Evolutionary conservation across 2,888 invertebrate species (phyloP), one percentile per base, ranked within the genome.

Genomic region (Eremobia ochroleuca): DNA sequence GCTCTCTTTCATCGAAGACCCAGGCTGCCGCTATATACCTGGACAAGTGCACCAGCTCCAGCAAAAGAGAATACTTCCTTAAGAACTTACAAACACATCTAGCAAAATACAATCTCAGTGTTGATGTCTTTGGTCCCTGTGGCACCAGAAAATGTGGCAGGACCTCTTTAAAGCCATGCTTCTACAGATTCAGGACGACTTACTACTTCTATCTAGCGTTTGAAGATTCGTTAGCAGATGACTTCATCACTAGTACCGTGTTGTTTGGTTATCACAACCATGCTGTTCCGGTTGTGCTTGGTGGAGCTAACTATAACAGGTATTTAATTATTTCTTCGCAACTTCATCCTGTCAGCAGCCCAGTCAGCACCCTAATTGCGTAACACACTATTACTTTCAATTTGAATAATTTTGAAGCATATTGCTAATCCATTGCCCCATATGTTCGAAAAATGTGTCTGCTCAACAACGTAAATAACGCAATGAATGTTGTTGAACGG

Each of bases 151-250:
- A 92, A 69, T 96, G 95, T 79, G 92, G 87, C 21, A 91, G 91
- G 52, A 92, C 87, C 58, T 90, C 92, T 0, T 92, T 94, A 90
- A 91, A 90, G 0, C 89, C 94, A 0, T 96, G 95, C 81, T 94
- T 94, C 75, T 94, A 92, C 88, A 94, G 92, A 75, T 71, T 97
- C 37, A 97, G 95, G 86, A 94, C 95, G 66, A 95, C 97, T 73
- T 98, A 98, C 91, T 98, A 97, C 90, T 98, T 98, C 91, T 98
- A 98, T 88, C 92, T 98, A 64, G 97, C 97, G 1, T 97, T 98
- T 89, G 98, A 98, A 92, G 98, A 98, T 92, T 98, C 98, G 21
- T 94, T 98, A 79, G 97, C 98, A 85, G 91, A 91, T 97, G 95
- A 95, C 85, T 96, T 89, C 82, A 82, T 95, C 0, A 95, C 94